A percentile compares a stretch with the other conserved stretches of the same genome.
phyloP scores from a whole-genome alignment of 2,797 vertebrate species.

The Esox masquinongy region DNA sequence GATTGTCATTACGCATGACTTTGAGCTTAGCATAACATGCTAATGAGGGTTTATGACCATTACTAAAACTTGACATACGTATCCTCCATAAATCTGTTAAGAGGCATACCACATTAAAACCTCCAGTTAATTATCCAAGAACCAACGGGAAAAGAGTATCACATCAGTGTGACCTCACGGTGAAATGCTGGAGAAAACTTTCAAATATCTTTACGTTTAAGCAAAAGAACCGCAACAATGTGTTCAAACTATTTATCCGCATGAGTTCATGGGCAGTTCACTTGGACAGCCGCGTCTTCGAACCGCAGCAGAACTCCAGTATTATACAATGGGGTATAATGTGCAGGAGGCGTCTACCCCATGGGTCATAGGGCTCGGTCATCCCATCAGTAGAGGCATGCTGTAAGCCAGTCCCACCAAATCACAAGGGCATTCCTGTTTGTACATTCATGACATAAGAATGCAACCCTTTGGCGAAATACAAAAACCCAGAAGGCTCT shows the following conservation, averaged over 20 bases:
- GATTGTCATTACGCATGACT: not conserved
- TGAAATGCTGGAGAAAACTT: too few species aligned
- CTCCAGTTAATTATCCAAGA: not conserved
- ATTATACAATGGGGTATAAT: conserved; percentile 12
- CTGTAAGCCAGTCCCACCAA: not conserved
- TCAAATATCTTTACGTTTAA: not conserved
- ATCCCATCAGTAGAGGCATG: conserved; percentile 27
- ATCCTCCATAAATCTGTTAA: not conserved
- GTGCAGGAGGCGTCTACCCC: conserved; percentile 27
- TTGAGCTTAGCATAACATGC: not conserved
- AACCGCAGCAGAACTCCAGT: conserved; percentile 3
- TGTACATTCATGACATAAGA: not conserved
- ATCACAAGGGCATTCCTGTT: not conserved
- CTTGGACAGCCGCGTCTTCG: not conserved
- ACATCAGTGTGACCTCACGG: not conserved
- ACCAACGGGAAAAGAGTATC: not conserved
- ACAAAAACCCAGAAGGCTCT: not conserved
- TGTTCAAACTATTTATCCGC: not conserved
- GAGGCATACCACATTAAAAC: not conserved
- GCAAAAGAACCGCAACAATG: not conserved
- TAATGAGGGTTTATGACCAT: not conserved
- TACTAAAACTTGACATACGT: not conserved
- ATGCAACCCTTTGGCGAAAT: not conserved
- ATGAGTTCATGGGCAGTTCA: not conserved
- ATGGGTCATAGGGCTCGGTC: conserved; percentile 52